Evolutionary conservation across 2,797 vertebrate genomes (phyloP), one percentile per base, ranked within the genome.

Genomic region (Loriculus beryllinus): DNA sequence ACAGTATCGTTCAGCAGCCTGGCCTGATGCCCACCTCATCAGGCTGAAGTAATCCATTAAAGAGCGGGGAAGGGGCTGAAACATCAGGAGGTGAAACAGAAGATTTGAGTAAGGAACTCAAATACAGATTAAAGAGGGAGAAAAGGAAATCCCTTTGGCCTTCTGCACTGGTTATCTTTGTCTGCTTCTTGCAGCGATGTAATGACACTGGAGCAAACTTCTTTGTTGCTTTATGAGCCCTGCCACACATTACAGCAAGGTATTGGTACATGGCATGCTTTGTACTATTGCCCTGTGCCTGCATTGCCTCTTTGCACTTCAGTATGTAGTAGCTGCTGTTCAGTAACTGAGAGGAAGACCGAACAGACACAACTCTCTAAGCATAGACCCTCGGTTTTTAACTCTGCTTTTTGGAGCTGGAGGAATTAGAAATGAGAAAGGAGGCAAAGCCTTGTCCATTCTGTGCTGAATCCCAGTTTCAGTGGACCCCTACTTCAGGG

Each of bases 211-310:
- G 57, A 43, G 60, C 5, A 56, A 4, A 45, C 85, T 51, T 28
- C 29, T 86, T 64, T 6, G 1, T 3, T 2, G 0, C 9, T 40
- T 19, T 40, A 2, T 2, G 4, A 43, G 5, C 26, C 29, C 54
- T 68, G 33, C 5, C 42, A 33, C 25, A 5, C 2, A 0, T 7
- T 5, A 4, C 26, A 76, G 19, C 4, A 9, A 70, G 64, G 60
- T 31, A 11, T 29, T 60, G 39, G 23, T 33, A 42, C 54, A 7
- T 1, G 4, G 48, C 33, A 6, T 12, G 35, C 49, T 43, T 26
- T 75, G 48, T 59, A 5, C 49, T 7, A 4, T 3, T 14, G 22
- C 45, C 57, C 72, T 33, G 51, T 39, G 72, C 10, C 71, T 9
- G 8, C 18, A 4, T 8, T 28, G 64, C 39, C 60, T 35, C 56